These are phyloP conservation scores for Fulmarus glacialis DNA, from an alignment of 2,113 vertebrate species.

Conservation along the genomic window DNA sequence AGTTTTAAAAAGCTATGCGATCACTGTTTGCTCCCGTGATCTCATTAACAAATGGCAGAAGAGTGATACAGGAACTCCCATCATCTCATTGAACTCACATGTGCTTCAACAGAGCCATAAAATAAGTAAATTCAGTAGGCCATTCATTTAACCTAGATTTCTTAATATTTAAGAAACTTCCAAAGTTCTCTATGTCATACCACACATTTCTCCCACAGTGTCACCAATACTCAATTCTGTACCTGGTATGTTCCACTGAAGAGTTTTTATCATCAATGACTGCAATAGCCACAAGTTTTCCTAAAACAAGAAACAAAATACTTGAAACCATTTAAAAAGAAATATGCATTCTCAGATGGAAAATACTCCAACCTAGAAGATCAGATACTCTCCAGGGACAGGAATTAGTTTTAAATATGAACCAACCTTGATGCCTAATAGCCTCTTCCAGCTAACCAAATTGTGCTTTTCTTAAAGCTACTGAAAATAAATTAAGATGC, in stretches of 20 bases:
- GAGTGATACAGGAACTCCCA: background rate
- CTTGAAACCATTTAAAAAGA: background rate
- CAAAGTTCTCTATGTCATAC: background rate
- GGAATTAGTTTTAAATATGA: background rate
- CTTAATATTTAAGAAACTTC: background rate
- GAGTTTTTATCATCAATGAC: constrained; percentile 92
- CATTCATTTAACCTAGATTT: background rate
- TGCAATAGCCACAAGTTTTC: constrained; percentile 93
- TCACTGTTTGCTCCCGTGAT: background rate
- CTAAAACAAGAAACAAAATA: constrained; percentile 75
- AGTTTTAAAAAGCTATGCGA: background rate
- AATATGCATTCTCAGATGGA: background rate
- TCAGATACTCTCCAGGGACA: background rate
- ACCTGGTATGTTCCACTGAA: constrained; percentile 89
- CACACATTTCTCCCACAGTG: background rate
- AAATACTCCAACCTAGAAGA: background rate
- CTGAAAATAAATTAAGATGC: background rate
- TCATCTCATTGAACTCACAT: background rate
- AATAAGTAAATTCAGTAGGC: background rate
- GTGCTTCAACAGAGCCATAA: background rate
- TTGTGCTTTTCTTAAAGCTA: background rate
- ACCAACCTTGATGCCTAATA: background rate
- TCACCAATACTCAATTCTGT: constrained; percentile 28
- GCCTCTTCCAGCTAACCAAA: background rate
- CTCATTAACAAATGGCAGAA: background rate